Evolutionary conservation across 64 coral and sea anemone genomes (phyloP).

Genomic region (Pocillopora verrucosa): DNA sequence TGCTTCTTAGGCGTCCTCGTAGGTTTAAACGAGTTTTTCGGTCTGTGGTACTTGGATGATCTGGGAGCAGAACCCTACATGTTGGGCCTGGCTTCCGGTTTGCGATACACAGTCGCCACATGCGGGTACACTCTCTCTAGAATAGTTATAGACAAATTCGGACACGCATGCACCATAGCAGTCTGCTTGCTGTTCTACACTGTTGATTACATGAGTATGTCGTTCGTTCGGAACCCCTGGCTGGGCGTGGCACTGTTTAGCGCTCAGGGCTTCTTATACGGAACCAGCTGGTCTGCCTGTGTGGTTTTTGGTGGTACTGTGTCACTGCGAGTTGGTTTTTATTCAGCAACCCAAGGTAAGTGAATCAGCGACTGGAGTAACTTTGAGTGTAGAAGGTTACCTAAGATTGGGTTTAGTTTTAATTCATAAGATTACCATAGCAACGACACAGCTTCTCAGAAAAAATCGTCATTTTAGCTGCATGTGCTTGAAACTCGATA

Average conservation of each 20-base stretch:
- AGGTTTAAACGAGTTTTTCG: constrained; percentile 50
- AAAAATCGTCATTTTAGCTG: no score
- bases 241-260: constrained; percentile 40
- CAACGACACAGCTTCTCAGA: no score
- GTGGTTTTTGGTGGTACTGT: constrained; percentile 45
- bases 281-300: constrained; percentile 40
- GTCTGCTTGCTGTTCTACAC: constrained; percentile 31
- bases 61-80: constrained; percentile 45
- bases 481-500: no score
- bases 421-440: not conserved
- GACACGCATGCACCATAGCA: constrained; percentile 1
- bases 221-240: constrained; percentile 24
- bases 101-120: constrained; percentile 29
- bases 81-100: constrained; percentile 43
- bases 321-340: not conserved
- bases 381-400: not conserved
- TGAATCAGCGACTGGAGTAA: not conserved
- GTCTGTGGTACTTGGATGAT: constrained; percentile 60
- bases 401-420: not conserved
- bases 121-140: constrained; percentile 26
- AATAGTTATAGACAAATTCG: constrained; percentile 29
- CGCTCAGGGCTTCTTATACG: constrained; percentile 43
- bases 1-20: constrained; percentile 36
- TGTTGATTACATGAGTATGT: constrained; percentile 8
- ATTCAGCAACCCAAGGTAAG: constrained; percentile 13